Evolutionary conservation across 2,888 invertebrate genomes (phyloP), one percentile per base, ranked within the genome.

Genomic region (Sarcophaga subvicina): DNA sequence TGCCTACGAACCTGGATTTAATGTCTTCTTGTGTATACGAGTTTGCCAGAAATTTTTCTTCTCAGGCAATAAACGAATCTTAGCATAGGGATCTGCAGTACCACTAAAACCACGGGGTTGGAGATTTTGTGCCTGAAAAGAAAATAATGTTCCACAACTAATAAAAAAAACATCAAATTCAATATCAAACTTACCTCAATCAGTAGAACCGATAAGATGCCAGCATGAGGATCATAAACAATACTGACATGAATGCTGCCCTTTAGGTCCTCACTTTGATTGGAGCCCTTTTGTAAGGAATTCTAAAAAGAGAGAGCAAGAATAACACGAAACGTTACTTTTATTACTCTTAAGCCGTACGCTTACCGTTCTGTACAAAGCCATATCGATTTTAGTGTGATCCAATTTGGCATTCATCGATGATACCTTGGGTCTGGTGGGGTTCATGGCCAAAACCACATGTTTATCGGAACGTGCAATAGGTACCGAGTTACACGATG

Each of bases 341-440:
- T 0, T 17, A 54, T 54, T 10, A 17, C 12, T 4, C 5, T 12
- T 14, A 14, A 14, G 5, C 54, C 54, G 17, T 17, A 3, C 0
- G 2, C 90, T 90, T 92, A 94, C 94, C 90, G 94, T 94, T 90
- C 94, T 94, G 89, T 95, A 95, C n/a, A 95, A 90, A 1, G 95
- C 93, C 85, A 94, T 94, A 90, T 95, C 95, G 79, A 95, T 95
- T 92, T 95, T 95, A 12, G 95, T 94, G 89, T 95, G 95, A 91
- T 95, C 96, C 88, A 96, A 92, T 89, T 95, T 95, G 71, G 95
- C 95, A 88, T 95, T 95, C 95, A 95, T 95, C 25, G 95, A 94
- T 22, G 94, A 93, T 4, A 95, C 94, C 67, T 94, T 93, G 0
- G 94, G 94, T 4, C 94, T 90, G 10, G 92, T 89, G 1, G 94